Base-by-base conservation (phyloP, 2,797 vertebrate species). In the Spinus olivaceus region DNA sequence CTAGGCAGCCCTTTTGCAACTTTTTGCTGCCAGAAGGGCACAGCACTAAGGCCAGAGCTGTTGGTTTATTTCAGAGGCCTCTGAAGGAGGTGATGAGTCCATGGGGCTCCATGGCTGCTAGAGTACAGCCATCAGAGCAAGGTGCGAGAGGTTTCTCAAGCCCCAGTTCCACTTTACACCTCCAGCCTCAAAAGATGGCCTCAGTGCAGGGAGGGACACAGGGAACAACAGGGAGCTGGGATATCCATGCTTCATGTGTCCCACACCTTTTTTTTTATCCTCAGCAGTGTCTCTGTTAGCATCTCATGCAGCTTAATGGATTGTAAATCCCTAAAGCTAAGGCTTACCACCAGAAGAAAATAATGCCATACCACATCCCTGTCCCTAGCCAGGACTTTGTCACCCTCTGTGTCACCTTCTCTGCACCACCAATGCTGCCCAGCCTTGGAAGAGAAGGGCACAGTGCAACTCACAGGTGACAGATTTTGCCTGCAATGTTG, bases 21-120 rank as follows among this genome's bases (percentile, higher is more conserved):
- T 60, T 73, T 24, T 71, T 64, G 57, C 22, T 17, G n/a, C 74
- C 9, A 14, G 33, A 0, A 0, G 50, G n/a, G n/a, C 0, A 4
- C 53, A 63, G 41, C 25, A 63, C 46, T 2, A 1, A 74, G 16
- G 32, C 33, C 33, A 51, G 66, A 59, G 59, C 61, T 89, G 41
- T 24, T 81, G 42, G 13, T 3, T 51, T 39, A 14, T 61, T 88
- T 70, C 56, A 74, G n/a, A 76, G 14, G n/a, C 33, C 8, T 46
- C 66, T 87, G 46, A 82, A 77, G 76, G 27, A 82, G 16, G 5
- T 11, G 28, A 14, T 11, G 32, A 57, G 51, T 50, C 47, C 7
- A 0, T 13, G 39, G 39, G 33, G 35, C 82, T 37, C 37, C 37
- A 37, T 37, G 37, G 37, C 37, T 37, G 37, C 37, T 37, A 37